These are phyloP conservation scores for Grapholita molesta DNA, from an alignment of 1,140 invertebrate species.

Conservation along the genomic window DNA sequence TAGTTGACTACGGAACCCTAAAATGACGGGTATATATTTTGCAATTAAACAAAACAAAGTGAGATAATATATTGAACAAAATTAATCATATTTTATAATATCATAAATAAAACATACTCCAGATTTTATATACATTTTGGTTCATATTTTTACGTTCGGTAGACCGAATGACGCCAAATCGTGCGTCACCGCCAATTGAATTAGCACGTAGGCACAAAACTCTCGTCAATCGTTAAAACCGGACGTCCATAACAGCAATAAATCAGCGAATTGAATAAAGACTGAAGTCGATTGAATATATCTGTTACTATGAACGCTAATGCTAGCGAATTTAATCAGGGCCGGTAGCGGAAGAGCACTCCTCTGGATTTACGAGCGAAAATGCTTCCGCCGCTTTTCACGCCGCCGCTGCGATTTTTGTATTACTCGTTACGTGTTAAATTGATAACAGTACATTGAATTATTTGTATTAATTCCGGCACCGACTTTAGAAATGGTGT, in stretches of 20 bases:
- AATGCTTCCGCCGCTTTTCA: conserved; percentile 16
- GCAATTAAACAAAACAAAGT: too few relatives aligned
- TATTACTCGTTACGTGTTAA: conserved; percentile 16
- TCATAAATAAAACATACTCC: too few relatives aligned
- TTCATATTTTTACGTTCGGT: too few relatives aligned
- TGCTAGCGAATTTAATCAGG: conserved; percentile 12
- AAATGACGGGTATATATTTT: too few relatives aligned
- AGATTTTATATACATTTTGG: too few relatives aligned
- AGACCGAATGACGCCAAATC: not conserved
- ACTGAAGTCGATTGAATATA: conserved; percentile 15
- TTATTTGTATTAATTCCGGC: not conserved
- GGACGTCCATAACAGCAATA: conserved; percentile 5
- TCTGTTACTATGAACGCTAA: conserved; percentile 17
- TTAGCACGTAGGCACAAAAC: not conserved
- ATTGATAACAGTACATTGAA: conserved; percentile 14
- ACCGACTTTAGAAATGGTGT: not conserved
- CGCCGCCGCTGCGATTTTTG: conserved; percentile 4
- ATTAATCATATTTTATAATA: too few relatives aligned
- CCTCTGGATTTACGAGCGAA: conserved; percentile 16
- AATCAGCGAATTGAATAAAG: conserved; percentile 15
- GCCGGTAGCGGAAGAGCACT: conserved; percentile 11
- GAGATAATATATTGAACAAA: too few relatives aligned
- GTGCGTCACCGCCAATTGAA: not conserved
- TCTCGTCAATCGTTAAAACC: not conserved
- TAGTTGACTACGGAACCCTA: too few relatives aligned